phyloP scores from a whole-genome alignment of 2,113 vertebrate genomes.

The Morone chrysops region DNA sequence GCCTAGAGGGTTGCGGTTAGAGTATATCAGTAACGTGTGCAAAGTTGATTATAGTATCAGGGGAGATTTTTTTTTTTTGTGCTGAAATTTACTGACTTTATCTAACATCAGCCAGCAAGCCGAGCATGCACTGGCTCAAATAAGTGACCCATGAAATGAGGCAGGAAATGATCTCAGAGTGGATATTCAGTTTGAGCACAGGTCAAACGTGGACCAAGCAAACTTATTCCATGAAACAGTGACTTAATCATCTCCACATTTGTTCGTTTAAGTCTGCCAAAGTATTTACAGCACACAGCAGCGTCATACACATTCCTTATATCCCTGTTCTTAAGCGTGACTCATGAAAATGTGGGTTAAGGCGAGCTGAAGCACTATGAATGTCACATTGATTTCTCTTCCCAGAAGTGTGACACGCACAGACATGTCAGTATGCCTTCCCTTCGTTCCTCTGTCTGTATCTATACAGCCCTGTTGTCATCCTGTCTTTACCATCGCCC shows the following conservation, averaged over 20 bases:
- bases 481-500: conserved; percentile 47
- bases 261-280: conserved; percentile 27
- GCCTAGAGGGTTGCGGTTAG: conserved; percentile 19
- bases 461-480: conserved; percentile 49
- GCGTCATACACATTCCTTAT: conserved; percentile 18
- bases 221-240: conserved; percentile 36
- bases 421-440: conserved; percentile 42
- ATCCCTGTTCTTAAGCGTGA: conserved; percentile 30
- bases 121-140: conserved; percentile 45
- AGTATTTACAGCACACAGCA: conserved; percentile 31
- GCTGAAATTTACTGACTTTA: conserved; percentile 51
- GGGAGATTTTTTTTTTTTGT: conserved; percentile 17
- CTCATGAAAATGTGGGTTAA: conserved; percentile 59
- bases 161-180: conserved; percentile 71
- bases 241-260: conserved; percentile 48
- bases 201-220: conserved; percentile 36
- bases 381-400: conserved; percentile 54
- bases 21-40: conserved; percentile 13
- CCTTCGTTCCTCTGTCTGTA: conserved; percentile 12
- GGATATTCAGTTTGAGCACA: conserved; percentile 46
- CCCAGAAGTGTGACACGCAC: conserved; percentile 42
- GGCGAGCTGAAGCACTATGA: conserved; percentile 4
- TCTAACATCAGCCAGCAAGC: conserved; percentile 47
- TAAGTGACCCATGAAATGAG: conserved; percentile 67
- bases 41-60: conserved; percentile 50